Evolutionary conservation across 2,888 invertebrate species (phyloP), one percentile per base, ranked within the genome.

Genomic region (Unio delphinus): DNA sequence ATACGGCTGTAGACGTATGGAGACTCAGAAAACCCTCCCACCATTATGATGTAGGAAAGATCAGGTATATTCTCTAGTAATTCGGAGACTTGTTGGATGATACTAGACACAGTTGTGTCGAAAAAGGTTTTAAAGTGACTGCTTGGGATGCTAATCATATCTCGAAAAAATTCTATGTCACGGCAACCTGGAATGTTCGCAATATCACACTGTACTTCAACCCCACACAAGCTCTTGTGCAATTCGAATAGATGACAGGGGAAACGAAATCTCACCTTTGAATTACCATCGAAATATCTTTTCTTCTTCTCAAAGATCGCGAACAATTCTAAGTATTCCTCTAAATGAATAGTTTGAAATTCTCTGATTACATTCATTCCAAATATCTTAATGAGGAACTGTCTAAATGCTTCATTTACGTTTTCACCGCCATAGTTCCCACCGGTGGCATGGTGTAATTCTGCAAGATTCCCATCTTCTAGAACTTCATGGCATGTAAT

Each of bases 381-480:
- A 56, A 73, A 65, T 20, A 76, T 60, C 54, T 56, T 18, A 26
- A 4, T 55, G 17, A 76, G 63, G 2, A 65, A 55, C 0, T 55
- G 15, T 5, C 65, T 45, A 30, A 74, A 76, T 17, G 54, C 59
- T 23, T 72, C 65, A 56, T 76, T 72, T 1, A 76, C 69, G n/a
- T 55, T 64, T 3, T 66, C 72, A 11, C 76, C 76, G 17, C 76
- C 76, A 45, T 67, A 76, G n/a, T 65, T 72, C 20, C 76, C 76
- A 4, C 76, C 76, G 18, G 67, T 67, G 4, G 76, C 68, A 55
- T 64, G 61, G 60, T 70, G 70, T 4, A 76, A 60, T 62, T 76
- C 74, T 62, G 70, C 74, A 15, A 76, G 57, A 17, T 67, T 69
- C 0, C 64, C 68, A 28, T 74, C 68, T 56, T 8, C 59, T 26